Evolutionary conservation across 2,888 invertebrate genomes (phyloP), one percentile per base, ranked within the genome.

Genomic region (Protodeltote pygarga): DNA sequence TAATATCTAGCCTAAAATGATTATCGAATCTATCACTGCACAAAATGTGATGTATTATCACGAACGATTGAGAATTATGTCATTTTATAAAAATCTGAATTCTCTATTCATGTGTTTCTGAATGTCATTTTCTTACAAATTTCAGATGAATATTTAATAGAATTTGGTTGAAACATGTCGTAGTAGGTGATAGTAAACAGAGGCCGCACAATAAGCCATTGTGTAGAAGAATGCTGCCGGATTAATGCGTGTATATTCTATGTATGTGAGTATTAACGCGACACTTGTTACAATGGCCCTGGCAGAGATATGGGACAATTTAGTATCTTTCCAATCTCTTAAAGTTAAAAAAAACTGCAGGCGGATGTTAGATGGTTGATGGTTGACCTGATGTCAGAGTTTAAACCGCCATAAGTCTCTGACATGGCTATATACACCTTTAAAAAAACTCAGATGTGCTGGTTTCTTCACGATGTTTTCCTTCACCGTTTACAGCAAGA

Each of bases 181-280:
- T 50, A 45, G 65, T 54, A 14, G 17, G 23, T 28, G 19, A 53
- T 49, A 62, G 53, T 63, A 70, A 66, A 69, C 71, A 63, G 25
- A 2, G 20, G 35, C 39, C 10, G 45, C 40, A 73, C 73, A 73
- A 70, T 73, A 52, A 37, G 14, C 68, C 41, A 73, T 70, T 70
- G 73, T 70, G 48, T 35, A 27, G 34, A 64, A 64, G 68, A 70
- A 70, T 70, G 71, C 48, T 65, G 60, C 53, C 38, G 35, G 52
- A 65, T 59, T 42, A 37, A 39, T 44, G 28, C 23, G 59, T 16
- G 24, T 27, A 38, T 60, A 38, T 53, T 49, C 57, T 49, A 49
- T 47, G 47, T 67, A 45, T 47, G 42, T 48, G 21, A 33, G 42
- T 42, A 48, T 49, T 59, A 53, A 65, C 52, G 65, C 62, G 57